These are phyloP conservation scores for Ctenodactylus gundi DNA, from an alignment of 2,113 vertebrate species.

Conservation along the genomic window DNA sequence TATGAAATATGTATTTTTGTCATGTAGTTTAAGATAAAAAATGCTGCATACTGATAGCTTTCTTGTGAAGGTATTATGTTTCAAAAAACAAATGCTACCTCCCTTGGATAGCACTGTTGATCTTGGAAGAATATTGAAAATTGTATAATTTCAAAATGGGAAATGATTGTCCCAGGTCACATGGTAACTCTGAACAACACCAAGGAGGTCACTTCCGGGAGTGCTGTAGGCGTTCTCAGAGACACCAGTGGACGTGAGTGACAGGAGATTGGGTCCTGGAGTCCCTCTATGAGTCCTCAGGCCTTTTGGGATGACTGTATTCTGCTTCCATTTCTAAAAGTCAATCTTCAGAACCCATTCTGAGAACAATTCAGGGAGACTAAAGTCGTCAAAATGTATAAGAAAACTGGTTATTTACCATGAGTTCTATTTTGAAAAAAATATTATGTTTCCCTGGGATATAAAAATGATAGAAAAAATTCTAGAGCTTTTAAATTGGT, in stretches of 20 bases:
- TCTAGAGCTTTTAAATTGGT: background rate
- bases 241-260: background rate
- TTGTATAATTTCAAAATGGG: background rate
- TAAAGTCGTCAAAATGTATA: background rate
- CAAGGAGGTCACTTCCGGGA: background rate
- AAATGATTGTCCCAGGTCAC: background rate
- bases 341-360: background rate
- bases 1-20: background rate
- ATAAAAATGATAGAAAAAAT: background rate
- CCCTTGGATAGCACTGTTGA: background rate
- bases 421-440: background rate
- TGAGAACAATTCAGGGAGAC: conserved; percentile 3
- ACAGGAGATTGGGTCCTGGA: background rate
- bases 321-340: background rate
- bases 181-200: background rate
- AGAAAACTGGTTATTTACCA: background rate
- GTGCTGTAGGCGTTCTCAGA: background rate
- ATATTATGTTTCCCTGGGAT: background rate
- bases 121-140: background rate
- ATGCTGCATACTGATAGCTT: background rate
- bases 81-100: background rate
- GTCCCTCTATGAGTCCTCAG: background rate
- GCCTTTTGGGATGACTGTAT: background rate
- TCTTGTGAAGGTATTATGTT: background rate
- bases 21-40: background rate